Percentiles rank a stretch among this genome's conserved stretches.
Evolutionary conservation across 2,113 vertebrate genomes (phyloP).

Genomic region (Rhinopomastus cyanomelas): DNA sequence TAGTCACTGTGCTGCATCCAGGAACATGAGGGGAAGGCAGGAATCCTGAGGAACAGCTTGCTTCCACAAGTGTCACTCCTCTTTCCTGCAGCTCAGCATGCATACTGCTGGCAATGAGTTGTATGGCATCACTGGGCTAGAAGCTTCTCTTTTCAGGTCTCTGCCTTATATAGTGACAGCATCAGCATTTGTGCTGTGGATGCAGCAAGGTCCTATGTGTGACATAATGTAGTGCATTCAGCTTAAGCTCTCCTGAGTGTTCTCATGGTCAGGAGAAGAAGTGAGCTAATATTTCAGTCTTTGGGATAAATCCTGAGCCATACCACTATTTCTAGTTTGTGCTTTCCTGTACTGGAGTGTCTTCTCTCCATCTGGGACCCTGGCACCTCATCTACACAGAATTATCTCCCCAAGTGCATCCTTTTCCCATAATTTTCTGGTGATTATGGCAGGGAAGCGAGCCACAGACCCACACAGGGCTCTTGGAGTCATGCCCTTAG

Average conservation of each 20-base stretch:
- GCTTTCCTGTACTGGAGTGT: not conserved
- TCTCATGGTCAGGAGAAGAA: not conserved
- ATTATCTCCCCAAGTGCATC: not conserved
- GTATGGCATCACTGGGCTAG: rapidly evolving
- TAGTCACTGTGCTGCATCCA: not conserved
- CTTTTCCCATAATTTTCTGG: not conserved
- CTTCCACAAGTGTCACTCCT: not conserved
- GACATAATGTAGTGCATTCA: not conserved
- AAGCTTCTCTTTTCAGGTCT: not conserved
- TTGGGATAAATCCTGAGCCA: not conserved
- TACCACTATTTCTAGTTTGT: not conserved
- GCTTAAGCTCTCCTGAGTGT: not conserved
- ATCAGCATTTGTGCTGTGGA: not conserved
- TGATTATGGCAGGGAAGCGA: not conserved
- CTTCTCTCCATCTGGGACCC: not conserved
- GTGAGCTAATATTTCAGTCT: not conserved
- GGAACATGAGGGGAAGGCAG: not conserved
- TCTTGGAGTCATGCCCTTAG: not conserved
- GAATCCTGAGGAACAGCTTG: not conserved
- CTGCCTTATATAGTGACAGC: not conserved
- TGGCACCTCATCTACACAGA: not conserved
- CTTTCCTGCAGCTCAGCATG: not conserved
- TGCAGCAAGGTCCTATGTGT: rapidly evolving
- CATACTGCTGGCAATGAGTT: not conserved
- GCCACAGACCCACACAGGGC: not conserved